Base-by-base conservation (phyloP, 92 coral and sea anemone genomes). In the Palythoa grandis region DNA sequence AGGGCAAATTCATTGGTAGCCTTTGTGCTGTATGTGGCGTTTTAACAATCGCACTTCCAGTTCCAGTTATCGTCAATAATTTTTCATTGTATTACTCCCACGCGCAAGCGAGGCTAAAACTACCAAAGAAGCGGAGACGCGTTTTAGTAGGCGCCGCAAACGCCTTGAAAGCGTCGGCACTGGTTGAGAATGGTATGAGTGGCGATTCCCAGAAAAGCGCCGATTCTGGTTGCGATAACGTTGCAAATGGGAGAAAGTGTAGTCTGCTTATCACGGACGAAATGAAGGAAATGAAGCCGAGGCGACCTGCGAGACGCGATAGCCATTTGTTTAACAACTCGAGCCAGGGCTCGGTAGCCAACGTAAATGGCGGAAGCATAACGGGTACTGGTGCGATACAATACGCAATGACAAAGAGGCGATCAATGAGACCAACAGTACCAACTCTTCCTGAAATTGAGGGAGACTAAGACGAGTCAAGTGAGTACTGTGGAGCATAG, bases 11-110 rank as follows among this genome's bases (percentile, higher is more conserved):
- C 73, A 87, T 95, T 47, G 98, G 98, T 3, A 90, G 95, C 53
- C 86, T 95, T 40, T 95, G 98, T 57, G 98, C 98, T 2, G 94
- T 95, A 5, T 92, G 98, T 54, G 98, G 98, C 29, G 98, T 95
- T 39, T 86, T 95, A 19, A 95, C 95, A 78, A 95, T 95, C 29
- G 98, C 98, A 85, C 98, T 95, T 91, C 98, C 98, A 79, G 98
- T 95, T 74, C 98, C 98, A 52, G 98, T 95, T 8, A 95, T 95
- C 48, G 98, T 95, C 9, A 95, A 94, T 73, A 95, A 95, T 84
- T 95, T 95, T 77, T 95, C 98, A 2, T 65, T 95, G 87, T 95
- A 95, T 58, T 95, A 95, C 76, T 95, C 98, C 25, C 98, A 95
- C 85, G 98, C 98, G 40, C 98, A 95, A 83, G 98, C 98, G 79